Base-by-base conservation (phyloP, 2,888 invertebrate genomes). In the Euplagia quadripunctaria region DNA sequence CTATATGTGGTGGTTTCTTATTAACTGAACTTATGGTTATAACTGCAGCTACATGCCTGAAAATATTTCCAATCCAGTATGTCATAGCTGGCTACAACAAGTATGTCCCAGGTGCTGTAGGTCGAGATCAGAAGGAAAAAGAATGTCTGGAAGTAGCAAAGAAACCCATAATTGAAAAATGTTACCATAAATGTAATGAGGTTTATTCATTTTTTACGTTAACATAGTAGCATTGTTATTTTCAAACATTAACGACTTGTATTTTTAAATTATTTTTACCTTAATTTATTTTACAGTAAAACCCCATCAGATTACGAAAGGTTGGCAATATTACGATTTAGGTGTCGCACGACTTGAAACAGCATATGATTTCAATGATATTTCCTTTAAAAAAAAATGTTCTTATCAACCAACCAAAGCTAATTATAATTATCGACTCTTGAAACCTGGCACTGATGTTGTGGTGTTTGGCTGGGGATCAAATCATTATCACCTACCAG, bases 221-320 rank as follows among this genome's bases (percentile, higher is more conserved):
- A 12, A 20, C 20, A 1, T 20, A 20, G 20, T 20, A 12, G 12
- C 58, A 12, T 20, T 12, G 20, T 11, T 31, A 16, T 16, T 51
- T 51, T 49, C 9, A 11, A 9, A 3, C 12, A 16, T 51, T 17
- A 5, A 51, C 16, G 16, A 51, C 43, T 31, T 31, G 16, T 51
- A 16, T 1, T 6, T 14, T 52, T 46, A 46, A 46, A 46, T 46
- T 46, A 46, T 46, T 46, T 46, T n/a, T 20, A 7, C 20, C 46
- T 20, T 4, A 58, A 20, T 46, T 65, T 20, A 12, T 43, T 65
- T 65, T 31, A 61, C 31, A 65, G 65, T 0, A 1, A 1, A 0
- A 0, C 0, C 1, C 0, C 1, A 0, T 16, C 0, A 14, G 0
- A 0, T 6, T 0, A 31, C 4, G 0, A 0, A 1, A 14, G 20